A percentile compares a stretch with the other conserved stretches of the same genome.
Evolutionary conservation across 2,113 vertebrate genomes (phyloP).

Genomic region (Hippolais icterina): DNA sequence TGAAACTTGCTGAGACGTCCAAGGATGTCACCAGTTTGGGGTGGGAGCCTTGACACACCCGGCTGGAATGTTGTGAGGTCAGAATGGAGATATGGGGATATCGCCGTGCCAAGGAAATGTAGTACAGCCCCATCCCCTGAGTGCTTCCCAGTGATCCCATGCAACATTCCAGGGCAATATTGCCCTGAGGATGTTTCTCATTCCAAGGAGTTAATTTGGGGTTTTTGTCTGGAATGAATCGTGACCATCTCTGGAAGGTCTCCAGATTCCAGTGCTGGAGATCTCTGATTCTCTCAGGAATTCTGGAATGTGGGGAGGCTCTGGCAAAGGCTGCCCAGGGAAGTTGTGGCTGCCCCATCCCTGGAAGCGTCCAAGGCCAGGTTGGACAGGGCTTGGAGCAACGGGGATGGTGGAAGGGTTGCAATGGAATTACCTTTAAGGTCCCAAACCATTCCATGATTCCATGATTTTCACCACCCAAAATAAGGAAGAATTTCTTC

Average conservation of each 20-base stretch:
- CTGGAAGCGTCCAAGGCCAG: background rate
- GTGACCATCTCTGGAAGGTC: background rate
- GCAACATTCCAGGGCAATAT: background rate
- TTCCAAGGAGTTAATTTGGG: background rate
- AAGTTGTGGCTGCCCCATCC: background rate
- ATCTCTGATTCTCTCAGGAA: background rate
- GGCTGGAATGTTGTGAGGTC: background rate
- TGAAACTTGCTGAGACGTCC: background rate
- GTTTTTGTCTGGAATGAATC: background rate
- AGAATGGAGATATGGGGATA: background rate
- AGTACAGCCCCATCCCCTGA: too few species aligned
- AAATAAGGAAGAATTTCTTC: background rate
- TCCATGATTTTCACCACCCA: background rate
- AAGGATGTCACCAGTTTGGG: background rate
- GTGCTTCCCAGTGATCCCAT: background rate
- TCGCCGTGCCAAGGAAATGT: background rate
- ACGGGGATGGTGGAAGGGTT: background rate
- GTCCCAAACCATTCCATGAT: background rate
- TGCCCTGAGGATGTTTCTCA: fast-evolving
- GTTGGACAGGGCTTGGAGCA: background rate
- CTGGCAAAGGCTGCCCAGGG: background rate
- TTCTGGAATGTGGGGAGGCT: background rate
- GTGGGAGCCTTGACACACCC: background rate
- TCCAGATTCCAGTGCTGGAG: background rate
- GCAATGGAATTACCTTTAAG: background rate